phyloP scores from a whole-genome alignment of 2,113 vertebrate species.

The Gymnorhina tibicen region DNA sequence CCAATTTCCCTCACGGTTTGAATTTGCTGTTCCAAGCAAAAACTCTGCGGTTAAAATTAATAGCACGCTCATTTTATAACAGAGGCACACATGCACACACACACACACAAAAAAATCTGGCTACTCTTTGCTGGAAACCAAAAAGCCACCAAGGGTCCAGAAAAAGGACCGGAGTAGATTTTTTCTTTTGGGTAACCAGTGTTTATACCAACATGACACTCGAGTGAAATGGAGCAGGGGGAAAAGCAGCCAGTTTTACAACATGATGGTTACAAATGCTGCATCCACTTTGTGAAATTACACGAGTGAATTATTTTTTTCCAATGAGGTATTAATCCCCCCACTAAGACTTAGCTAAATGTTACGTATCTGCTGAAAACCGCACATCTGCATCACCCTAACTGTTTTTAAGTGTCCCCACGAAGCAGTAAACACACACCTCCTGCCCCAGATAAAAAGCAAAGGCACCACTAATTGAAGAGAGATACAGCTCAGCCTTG shows the following conservation, averaged over 20 bases:
- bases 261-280: not conserved
- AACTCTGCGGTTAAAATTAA: not conserved
- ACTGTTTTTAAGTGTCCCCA: not conserved
- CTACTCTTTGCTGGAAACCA: not conserved
- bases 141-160: not conserved
- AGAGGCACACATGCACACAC: not conserved
- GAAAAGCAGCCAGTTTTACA: not conserved
- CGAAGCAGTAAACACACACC: not conserved
- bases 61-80: not conserved
- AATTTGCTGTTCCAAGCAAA: not conserved
- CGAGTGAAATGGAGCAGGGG: accelerated
- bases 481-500: not conserved
- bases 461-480: not conserved
- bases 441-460: not conserved
- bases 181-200: not conserved
- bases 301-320: not conserved
- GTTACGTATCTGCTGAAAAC: not conserved
- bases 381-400: not conserved
- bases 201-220: not conserved
- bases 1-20: not conserved
- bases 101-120: not conserved
- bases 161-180: not conserved
- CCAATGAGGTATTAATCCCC: not conserved
- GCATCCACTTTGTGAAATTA: not conserved
- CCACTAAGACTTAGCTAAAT: not conserved